These are phyloP conservation scores for Poecilia picta DNA, from an alignment of 2,797 vertebrate genomes.

Conservation along the genomic window DNA sequence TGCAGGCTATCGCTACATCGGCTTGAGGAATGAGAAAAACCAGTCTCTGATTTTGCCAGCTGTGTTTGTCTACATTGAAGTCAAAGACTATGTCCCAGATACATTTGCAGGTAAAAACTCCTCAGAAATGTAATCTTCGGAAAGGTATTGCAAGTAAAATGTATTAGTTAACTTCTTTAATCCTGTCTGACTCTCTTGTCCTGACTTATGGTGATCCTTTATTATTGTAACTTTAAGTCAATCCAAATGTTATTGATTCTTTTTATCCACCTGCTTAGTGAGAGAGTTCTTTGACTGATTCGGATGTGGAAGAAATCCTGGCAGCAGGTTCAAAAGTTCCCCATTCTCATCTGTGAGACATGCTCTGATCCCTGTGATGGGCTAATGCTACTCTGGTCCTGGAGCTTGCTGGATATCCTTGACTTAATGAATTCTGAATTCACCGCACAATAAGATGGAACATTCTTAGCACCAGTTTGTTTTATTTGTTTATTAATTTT, in stretches of 20 bases:
- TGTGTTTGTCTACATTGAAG: slow-evolving; percentile 95
- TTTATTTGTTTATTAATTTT: neutral
- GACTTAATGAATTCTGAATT: neutral
- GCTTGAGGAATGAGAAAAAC: slow-evolving; percentile 94
- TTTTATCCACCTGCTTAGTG: neutral
- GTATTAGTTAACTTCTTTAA: neutral
- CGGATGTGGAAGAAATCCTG: neutral
- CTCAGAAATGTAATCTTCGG: neutral
- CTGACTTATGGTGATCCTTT: neutral
- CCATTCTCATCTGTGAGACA: neutral
- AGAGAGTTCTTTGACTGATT: neutral
- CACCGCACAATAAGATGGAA: neutral
- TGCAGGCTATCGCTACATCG: slow-evolving; percentile 95
- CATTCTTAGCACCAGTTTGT: neutral
- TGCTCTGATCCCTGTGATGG: neutral
- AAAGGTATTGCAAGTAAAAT: neutral
- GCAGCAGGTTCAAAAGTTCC: neutral
- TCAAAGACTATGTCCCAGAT: slow-evolving; percentile 98
- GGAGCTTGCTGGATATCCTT: neutral
- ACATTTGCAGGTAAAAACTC: slow-evolving; percentile 90
- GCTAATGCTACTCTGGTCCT: neutral
- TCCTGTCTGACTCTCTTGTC: neutral
- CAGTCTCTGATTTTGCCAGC: slow-evolving; percentile 90
- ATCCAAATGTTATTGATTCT: neutral
- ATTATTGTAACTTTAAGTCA: neutral